Percentiles rank a stretch among this genome's conserved stretches.
Conservation (phyloP, 2,113 vertebrate species). For the Lampris megalopsis region DNA sequence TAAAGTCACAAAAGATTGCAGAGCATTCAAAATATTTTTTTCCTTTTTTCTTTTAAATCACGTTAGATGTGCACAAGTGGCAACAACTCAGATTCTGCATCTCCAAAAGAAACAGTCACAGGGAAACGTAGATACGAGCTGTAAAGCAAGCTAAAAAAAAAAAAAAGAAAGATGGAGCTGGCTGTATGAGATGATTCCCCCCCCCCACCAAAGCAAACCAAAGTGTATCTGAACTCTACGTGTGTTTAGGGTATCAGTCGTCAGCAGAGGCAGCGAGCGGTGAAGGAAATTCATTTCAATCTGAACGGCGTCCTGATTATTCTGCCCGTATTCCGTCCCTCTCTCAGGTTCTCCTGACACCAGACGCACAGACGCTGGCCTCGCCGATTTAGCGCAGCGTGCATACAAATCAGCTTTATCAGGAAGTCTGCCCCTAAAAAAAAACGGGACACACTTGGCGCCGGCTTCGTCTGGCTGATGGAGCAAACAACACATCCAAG, state of each 20-base stretch:
- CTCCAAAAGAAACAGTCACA: slow-evolving; percentile 54
- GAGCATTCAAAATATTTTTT: background rate
- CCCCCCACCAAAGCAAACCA: slow-evolving; percentile 58
- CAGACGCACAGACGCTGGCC: slow-evolving; percentile 47
- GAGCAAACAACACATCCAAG: background rate
- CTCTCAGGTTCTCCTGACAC: slow-evolving; percentile 55
- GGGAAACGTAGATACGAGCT: slow-evolving; percentile 65
- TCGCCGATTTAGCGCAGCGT: slow-evolving; percentile 53
- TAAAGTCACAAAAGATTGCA: slow-evolving; percentile 15
- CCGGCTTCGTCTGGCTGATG: slow-evolving; percentile 26
- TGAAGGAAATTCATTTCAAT: slow-evolving; percentile 71
- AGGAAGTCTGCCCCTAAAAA: slow-evolving; percentile 31
- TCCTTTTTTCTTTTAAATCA: slow-evolving; percentile 19
- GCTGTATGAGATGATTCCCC: slow-evolving; percentile 73
- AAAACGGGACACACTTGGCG: slow-evolving; percentile 4
- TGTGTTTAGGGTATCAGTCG: slow-evolving; percentile 66
- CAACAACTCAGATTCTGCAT: slow-evolving; percentile 36
- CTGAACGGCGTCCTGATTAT: slow-evolving; percentile 71
- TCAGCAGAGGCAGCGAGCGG: slow-evolving; percentile 42
- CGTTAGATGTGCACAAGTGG: slow-evolving; percentile 42
- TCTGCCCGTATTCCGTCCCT: slow-evolving; percentile 32
- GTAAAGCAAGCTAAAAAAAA: slow-evolving; percentile 52
- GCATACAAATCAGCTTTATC: slow-evolving; percentile 68
- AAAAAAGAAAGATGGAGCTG: slow-evolving; percentile 67
- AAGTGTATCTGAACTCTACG: slow-evolving; percentile 61